A percentile compares a stretch with the other conserved stretches of the same genome.
These are phyloP conservation scores for Heterotis niloticus DNA, from an alignment of 2,113 vertebrate species.

Conservation along the genomic window DNA sequence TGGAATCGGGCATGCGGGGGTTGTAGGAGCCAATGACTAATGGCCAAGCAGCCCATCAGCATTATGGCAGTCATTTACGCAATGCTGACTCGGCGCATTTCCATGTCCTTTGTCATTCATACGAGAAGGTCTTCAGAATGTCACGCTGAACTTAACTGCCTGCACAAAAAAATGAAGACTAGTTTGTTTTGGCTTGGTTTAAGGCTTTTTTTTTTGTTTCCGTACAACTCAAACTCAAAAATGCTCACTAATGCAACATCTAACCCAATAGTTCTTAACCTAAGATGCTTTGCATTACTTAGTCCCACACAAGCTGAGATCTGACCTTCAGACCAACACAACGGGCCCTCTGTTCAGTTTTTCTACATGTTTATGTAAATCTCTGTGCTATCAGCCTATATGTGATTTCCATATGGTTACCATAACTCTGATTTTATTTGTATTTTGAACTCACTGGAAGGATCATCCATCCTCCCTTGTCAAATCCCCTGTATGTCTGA, in stretches of 20 bases:
- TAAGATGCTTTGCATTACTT: not conserved
- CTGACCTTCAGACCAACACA: not conserved
- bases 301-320: not conserved
- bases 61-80: not conserved
- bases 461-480: too few species aligned
- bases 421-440: too few species aligned
- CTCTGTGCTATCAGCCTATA: not conserved
- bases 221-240: not conserved
- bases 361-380: not conserved
- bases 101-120: not conserved
- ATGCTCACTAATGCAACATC: not conserved
- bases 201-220: not conserved
- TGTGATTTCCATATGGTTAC: not conserved
- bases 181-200: not conserved
- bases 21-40: not conserved
- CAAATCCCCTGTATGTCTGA: too few species aligned
- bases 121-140: too few species aligned
- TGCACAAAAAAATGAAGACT: too few species aligned
- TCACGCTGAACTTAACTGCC: too few species aligned
- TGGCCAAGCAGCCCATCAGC: not conserved
- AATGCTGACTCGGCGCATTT: conserved; percentile 3
- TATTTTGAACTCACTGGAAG: too few species aligned
- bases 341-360: not conserved
- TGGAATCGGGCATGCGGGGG: not conserved
- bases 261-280: not conserved